Evolutionary conservation across 2,888 invertebrate species (phyloP).

Genomic region (Plagodis dolabraria): DNA sequence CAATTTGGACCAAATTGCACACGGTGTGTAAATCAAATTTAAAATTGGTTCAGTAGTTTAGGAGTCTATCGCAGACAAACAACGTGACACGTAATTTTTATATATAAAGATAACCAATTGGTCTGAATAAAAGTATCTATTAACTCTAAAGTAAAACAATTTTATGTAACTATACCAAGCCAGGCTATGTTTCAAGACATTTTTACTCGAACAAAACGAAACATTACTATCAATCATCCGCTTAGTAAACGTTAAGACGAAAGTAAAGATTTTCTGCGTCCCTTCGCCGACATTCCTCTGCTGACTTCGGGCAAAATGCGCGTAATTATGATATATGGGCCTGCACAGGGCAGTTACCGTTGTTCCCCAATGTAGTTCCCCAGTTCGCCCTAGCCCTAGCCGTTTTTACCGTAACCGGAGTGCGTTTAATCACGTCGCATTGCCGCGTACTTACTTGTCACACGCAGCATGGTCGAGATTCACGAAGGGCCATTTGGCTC

Average conservation of each 20-base stretch:
- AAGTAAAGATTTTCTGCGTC: slow-evolving; percentile 1
- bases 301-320: slow-evolving; percentile 6
- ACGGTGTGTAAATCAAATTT: too few relatives aligned
- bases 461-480: slow-evolving; percentile 40
- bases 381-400: slow-evolving; percentile 35
- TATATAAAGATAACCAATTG: too few relatives aligned
- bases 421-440: slow-evolving; percentile 47
- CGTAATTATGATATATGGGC: slow-evolving; percentile 27
- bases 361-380: slow-evolving; percentile 39
- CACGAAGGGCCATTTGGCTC: slow-evolving; percentile 27
- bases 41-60: too few relatives aligned
- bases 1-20: too few relatives aligned
- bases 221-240: neutral
- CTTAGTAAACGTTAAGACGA: neutral
- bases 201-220: too few relatives aligned
- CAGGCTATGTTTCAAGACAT: too few relatives aligned
- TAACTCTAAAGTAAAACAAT: too few relatives aligned
- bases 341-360: slow-evolving; percentile 34
- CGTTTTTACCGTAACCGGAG: slow-evolving; percentile 46
- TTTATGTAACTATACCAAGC: too few relatives aligned
- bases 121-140: too few relatives aligned
- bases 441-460: slow-evolving; percentile 42
- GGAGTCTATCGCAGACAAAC: too few relatives aligned
- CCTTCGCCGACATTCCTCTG: neutral
- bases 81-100: too few relatives aligned